Conservation (phyloP, 2,113 vertebrate genomes). For the Laticauda colubrina region DNA sequence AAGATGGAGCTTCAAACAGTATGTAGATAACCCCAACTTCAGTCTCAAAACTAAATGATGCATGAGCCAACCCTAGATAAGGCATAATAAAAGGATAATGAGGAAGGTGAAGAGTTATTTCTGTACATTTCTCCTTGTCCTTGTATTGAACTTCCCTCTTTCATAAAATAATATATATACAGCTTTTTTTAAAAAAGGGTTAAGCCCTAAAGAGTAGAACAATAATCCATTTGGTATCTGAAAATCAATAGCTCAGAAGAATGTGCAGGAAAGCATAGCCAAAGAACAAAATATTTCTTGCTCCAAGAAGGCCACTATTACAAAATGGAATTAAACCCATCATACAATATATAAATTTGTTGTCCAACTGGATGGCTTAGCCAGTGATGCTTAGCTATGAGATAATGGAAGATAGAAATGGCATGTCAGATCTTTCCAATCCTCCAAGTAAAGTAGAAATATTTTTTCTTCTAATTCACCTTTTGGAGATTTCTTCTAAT, state of each 20-base stretch:
- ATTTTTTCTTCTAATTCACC: background rate
- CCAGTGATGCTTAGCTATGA: background rate
- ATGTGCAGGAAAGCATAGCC: background rate
- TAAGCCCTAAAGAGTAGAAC: background rate
- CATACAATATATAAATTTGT: background rate
- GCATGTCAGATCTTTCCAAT: accelerated
- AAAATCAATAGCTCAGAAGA: background rate
- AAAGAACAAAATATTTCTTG: background rate
- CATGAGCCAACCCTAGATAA: background rate
- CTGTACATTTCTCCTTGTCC: background rate
- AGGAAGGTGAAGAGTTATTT: background rate
- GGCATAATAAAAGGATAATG: background rate
- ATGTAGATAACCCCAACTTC: background rate
- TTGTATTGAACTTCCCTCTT: background rate
- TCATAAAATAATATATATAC: background rate
- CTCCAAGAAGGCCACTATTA: background rate
- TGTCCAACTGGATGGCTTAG: background rate
- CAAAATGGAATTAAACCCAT: conserved; percentile 1
- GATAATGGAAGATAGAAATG: background rate
- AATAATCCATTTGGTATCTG: background rate
- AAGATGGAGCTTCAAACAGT: background rate
- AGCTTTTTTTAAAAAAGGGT: background rate
- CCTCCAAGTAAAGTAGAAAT: background rate
- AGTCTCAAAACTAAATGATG: background rate
- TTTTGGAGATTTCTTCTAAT: background rate